These are phyloP conservation scores for Colistium nudipinnis DNA, from an alignment of 2,113 vertebrate species.

Conservation along the genomic window DNA sequence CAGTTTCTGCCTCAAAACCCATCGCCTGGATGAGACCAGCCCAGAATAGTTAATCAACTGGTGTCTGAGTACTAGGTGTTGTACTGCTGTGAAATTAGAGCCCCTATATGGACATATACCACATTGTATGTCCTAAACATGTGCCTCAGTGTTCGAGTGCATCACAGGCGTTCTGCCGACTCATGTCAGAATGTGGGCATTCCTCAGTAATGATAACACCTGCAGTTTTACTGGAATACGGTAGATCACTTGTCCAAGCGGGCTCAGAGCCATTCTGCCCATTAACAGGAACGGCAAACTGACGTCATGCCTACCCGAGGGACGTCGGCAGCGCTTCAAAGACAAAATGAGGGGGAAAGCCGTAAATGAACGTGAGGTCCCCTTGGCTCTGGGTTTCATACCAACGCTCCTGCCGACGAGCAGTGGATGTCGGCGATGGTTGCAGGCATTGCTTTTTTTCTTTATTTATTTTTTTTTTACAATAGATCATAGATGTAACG, in stretches of 20 bases:
- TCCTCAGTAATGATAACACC: conserved; percentile 8
- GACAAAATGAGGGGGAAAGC: conserved; percentile 31
- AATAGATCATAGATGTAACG: conserved; percentile 15
- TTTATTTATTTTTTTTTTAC: conserved; percentile 24
- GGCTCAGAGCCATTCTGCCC: conserved; percentile 27
- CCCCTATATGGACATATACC: not conserved
- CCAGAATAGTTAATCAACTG: not conserved
- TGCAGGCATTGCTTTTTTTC: conserved; percentile 8
- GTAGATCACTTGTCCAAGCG: not conserved
- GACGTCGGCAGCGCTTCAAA: conserved; percentile 46
- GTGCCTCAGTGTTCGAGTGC: not conserved
- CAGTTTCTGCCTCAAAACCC: conserved; percentile 47
- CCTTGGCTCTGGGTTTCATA: conserved; percentile 14
- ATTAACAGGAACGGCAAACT: conserved; percentile 43
- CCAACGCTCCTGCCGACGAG: not conserved
- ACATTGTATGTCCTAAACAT: not conserved
- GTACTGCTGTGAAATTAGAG: not conserved
- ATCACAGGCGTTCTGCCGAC: not conserved
- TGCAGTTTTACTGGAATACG: conserved; percentile 15
- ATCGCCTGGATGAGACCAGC: conserved; percentile 41
- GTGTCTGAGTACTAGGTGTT: too few species aligned
- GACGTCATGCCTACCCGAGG: conserved; percentile 49
- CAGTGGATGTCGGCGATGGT: not conserved
- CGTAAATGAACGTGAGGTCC: conserved; percentile 41
- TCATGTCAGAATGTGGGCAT: not conserved